Conservation (phyloP, 2,797 vertebrate species). For the Anguilla anguilla region DNA sequence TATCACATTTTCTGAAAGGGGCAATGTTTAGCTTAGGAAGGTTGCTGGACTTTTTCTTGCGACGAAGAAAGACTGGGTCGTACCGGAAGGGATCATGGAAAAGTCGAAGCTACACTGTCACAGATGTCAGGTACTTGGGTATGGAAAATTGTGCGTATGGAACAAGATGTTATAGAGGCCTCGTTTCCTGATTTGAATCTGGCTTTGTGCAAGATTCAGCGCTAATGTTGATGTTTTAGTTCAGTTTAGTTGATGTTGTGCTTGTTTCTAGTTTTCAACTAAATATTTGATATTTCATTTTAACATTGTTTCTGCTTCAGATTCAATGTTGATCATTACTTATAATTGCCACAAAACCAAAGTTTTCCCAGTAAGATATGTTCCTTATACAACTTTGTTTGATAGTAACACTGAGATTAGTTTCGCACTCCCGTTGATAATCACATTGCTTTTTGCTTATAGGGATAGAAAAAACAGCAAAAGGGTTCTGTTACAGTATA, state of each 20-base stretch:
- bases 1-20: neutral
- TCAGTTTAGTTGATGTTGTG: neutral
- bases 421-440: no score
- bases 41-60: constrained; percentile 64
- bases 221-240: neutral
- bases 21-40: constrained; percentile 68
- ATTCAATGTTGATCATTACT: no score
- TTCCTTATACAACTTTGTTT: no score
- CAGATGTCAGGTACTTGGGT: constrained; percentile 63
- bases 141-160: neutral
- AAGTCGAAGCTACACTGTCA: constrained; percentile 66
- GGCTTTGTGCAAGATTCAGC: neutral
- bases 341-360: no score
- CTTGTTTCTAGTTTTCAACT: neutral
- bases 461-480: no score
- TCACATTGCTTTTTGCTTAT: no score
- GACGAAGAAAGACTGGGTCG: constrained; percentile 57
- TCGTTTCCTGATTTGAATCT: neutral
- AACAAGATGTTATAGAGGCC: neutral
- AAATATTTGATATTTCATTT: no score
- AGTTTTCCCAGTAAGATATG: no score
- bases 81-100: constrained; percentile 67
- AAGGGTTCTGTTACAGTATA: neutral
- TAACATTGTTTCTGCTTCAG: no score
- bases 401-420: no score